Conservation (phyloP, 2,888 invertebrate species). For the Tinea pellionella region DNA sequence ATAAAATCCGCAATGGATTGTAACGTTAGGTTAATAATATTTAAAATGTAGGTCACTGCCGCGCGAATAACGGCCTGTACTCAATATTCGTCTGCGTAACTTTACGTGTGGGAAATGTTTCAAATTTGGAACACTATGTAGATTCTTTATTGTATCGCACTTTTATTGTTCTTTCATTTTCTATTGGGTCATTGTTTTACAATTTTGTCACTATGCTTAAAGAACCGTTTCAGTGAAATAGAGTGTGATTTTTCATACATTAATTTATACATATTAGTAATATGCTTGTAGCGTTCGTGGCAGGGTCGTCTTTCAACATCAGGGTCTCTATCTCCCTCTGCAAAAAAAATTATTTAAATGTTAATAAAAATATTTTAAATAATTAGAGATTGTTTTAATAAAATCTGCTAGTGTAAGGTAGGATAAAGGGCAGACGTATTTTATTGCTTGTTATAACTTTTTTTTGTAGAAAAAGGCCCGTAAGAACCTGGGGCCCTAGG, state of each 20-base stretch:
- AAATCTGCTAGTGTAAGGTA: too few relatives aligned
- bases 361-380: too few relatives aligned
- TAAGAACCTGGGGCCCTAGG: too few relatives aligned
- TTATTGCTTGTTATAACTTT: too few relatives aligned
- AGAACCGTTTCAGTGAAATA: background rate
- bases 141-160: background rate
- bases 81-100: constrained; percentile 66
- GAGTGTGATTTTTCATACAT: background rate
- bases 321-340: too few relatives aligned
- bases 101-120: constrained; percentile 70
- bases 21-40: background rate
- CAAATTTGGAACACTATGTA: constrained; percentile 58
- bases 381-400: too few relatives aligned
- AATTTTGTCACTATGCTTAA: background rate
- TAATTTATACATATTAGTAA: background rate
- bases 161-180: background rate
- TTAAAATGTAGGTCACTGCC: constrained; percentile 60
- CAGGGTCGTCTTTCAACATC: too few relatives aligned
- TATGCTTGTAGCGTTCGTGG: too few relatives aligned
- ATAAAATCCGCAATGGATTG: constrained; percentile 22
- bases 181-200: background rate
- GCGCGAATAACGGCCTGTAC: constrained; percentile 63
- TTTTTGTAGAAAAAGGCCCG: too few relatives aligned
- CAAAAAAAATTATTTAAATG: too few relatives aligned
- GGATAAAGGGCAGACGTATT: too few relatives aligned